Base-by-base conservation (phyloP, 2,888 invertebrate species). In the Acrocera orbiculus region DNA sequence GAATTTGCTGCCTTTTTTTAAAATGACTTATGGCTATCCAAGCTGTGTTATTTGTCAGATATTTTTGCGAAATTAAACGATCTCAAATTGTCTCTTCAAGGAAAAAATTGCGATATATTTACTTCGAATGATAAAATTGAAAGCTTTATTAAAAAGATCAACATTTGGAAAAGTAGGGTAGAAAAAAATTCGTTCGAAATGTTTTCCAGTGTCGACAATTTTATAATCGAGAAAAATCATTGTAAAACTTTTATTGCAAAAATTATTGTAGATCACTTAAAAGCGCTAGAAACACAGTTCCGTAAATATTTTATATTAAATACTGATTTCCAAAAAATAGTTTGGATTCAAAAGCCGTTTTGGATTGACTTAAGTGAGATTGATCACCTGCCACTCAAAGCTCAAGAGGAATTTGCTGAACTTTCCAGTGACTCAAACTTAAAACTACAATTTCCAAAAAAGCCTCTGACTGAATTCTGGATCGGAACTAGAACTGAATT, bases 1-100 rank as follows among this genome's bases (percentile, higher is more conserved):
- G 34, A 38, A 13, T 25, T 40, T 26, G 38, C 38, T 31, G 32
- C 28, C 16, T 33, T 25, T 32, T 32, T 26, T 32, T 19, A 28
- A 16, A 17, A 28, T 28, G 19, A 28, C 19, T 17, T 28, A 28
- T 28, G 28, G 28, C 17, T 28, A 17, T 17, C 19, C 28, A 28
- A 28, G 32, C 26, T 32, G 26, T 31, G 31, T 26, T 32, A 32
- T 32, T 26, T 32, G 32, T 26, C 32, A 25, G 32, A 32, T 32
- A 32, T 32, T 9, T 32, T 19, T 30, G 30, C 17, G 2, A 29
- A 29, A 29, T 17, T 29, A 17, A 29, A 29, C 19, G 28, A 29
- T 29, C 17, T 29, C 17, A 30, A 30, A 5, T 30, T 30, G 14
- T 22, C 22, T 22, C 20, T 30, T 20, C 30, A 30, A 22, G 30